A percentile compares a stretch with the other conserved stretches of the same genome.
Conservation (phyloP, 2,797 vertebrate genomes). For the Falco columbarius region DNA sequence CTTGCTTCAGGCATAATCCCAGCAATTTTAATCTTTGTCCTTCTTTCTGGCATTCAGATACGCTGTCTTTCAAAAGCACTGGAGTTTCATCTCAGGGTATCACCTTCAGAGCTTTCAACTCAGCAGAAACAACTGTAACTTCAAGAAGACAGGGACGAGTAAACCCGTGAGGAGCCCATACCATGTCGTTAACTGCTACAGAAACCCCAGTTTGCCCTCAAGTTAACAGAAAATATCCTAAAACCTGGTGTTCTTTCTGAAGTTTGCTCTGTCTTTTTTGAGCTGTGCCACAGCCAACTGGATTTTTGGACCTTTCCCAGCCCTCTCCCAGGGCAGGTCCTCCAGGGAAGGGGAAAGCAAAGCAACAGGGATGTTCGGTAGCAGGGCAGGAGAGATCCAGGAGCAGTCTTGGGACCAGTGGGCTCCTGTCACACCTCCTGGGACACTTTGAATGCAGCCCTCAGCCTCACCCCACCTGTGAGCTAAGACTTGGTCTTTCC, state of each 20-base stretch:
- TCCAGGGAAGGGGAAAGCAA: background rate
- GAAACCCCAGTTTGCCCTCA: background rate
- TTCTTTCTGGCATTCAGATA: background rate
- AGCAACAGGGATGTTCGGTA: background rate
- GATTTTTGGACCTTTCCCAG: background rate
- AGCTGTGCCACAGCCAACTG: background rate
- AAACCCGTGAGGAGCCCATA: background rate
- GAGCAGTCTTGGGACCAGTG: rapidly evolving
- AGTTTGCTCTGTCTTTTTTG: background rate
- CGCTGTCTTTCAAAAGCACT: background rate
- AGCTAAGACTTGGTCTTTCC: background rate
- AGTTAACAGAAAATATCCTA: background rate
- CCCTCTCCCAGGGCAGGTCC: background rate
- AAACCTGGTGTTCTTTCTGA: background rate
- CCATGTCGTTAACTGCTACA: background rate
- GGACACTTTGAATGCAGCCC: background rate
- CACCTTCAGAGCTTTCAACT: background rate
- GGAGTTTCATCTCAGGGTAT: background rate
- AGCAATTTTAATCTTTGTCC: background rate
- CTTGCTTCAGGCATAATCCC: background rate
- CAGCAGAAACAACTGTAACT: background rate
- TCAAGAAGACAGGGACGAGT: background rate
- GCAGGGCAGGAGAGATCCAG: background rate
- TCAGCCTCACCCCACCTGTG: background rate
- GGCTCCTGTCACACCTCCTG: background rate